Conservation (phyloP, 2,888 invertebrate genomes). For the Malthinus flaveolus region DNA sequence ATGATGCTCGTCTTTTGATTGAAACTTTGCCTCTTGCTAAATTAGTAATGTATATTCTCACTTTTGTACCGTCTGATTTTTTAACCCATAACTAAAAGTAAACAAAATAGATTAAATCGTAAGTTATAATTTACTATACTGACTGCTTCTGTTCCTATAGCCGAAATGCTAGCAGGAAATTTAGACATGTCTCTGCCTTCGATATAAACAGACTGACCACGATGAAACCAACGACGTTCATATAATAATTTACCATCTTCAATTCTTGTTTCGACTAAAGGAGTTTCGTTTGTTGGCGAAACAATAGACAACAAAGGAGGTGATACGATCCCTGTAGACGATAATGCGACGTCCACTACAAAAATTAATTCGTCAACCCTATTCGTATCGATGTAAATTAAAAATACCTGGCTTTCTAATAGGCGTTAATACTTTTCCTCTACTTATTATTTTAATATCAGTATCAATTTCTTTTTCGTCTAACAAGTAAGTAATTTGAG, state of each 20-base stretch:
- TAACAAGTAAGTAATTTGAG: constrained; percentile 83
- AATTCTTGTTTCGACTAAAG: constrained; percentile 79
- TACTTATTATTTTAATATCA: constrained; percentile 79
- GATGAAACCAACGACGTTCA: constrained; percentile 93
- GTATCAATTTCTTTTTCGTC: constrained; percentile 89
- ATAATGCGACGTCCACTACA: background rate
- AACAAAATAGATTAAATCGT: background rate
- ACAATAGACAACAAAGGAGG: constrained; percentile 35
- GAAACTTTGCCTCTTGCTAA: constrained; percentile 86
- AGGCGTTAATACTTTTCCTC: constrained; percentile 60
- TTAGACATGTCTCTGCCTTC: constrained; percentile 85
- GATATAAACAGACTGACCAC: constrained; percentile 88
- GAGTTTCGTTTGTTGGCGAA: constrained; percentile 43
- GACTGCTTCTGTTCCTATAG: constrained; percentile 89
- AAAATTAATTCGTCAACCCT: too few species aligned
- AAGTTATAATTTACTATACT: constrained; percentile 38
- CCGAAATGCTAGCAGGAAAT: constrained; percentile 87
- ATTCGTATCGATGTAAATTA: too few species aligned
- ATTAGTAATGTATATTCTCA: constrained; percentile 82
- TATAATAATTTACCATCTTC: constrained; percentile 94
- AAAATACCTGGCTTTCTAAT: constrained; percentile 56
- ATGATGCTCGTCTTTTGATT: constrained; percentile 83
- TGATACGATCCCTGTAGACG: constrained; percentile 57
- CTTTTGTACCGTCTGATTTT: constrained; percentile 79
- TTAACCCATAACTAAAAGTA: constrained; percentile 85